Evolutionary conservation across 1,140 invertebrate species (phyloP).

Genomic region (Drosophila malerkotliana): DNA sequence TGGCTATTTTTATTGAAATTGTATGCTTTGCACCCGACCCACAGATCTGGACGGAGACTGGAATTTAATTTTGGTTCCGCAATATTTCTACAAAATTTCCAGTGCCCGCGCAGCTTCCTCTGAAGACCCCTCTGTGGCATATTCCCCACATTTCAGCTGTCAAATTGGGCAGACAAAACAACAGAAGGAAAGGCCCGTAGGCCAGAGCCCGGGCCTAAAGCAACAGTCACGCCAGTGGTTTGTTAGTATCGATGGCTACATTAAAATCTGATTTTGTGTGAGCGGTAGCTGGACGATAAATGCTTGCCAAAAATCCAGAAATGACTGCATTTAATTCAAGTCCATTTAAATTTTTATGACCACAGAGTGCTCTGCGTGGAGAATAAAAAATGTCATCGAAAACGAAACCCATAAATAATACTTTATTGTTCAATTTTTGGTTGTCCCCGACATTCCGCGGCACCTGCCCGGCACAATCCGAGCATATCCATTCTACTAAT

Average conservation of each 20-base stretch:
- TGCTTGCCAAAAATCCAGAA: slow-evolving; percentile 18
- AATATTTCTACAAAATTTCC: slow-evolving; percentile 49
- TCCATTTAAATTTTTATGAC: slow-evolving; percentile 51
- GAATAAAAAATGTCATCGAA: slow-evolving; percentile 29
- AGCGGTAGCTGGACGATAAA: slow-evolving; percentile 41
- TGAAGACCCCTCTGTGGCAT: slow-evolving; percentile 8
- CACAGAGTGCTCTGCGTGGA: slow-evolving; percentile 26
- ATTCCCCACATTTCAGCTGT: slow-evolving; percentile 70
- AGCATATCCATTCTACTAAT: slow-evolving; percentile 18
- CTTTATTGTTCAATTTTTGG: slow-evolving; percentile 49
- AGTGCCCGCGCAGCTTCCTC: not conserved
- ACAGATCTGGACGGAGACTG: slow-evolving; percentile 17
- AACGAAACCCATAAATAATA: slow-evolving; percentile 71
- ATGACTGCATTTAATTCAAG: slow-evolving; percentile 65
- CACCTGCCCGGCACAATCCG: not conserved
- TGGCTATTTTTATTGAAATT: slow-evolving; percentile 62
- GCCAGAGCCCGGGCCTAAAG: slow-evolving; percentile 2
- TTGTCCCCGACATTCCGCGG: not conserved
- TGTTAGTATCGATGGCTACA: slow-evolving; percentile 19
- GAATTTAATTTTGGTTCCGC: slow-evolving; percentile 64
- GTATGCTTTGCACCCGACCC: slow-evolving; percentile 30
- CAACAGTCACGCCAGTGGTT: slow-evolving; percentile 11
- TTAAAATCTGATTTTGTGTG: slow-evolving; percentile 60
- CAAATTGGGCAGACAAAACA: slow-evolving; percentile 44
- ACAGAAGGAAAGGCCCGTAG: not conserved